phyloP scores from a whole-genome alignment of 2,113 vertebrate genomes.

The Nothoprocta perdicaria region DNA sequence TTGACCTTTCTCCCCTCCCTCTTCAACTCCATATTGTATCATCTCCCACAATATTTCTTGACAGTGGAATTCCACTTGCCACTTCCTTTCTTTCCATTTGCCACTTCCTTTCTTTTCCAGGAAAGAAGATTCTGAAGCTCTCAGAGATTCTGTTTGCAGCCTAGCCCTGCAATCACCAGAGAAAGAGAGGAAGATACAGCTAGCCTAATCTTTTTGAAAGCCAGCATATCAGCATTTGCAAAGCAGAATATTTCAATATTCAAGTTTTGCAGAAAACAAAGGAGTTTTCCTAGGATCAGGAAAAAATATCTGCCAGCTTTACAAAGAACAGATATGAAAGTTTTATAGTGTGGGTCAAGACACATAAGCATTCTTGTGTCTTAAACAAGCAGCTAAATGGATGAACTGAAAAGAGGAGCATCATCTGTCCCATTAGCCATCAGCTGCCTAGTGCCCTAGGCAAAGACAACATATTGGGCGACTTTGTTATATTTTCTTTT shows the following conservation, averaged over 20 bases:
- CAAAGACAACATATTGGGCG: slow-evolving; percentile 65
- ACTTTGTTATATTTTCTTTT: slow-evolving; percentile 71
- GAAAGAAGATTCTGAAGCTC: not conserved
- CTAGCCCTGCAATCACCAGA: fast-evolving
- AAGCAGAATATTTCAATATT: not conserved
- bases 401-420: slow-evolving; percentile 61
- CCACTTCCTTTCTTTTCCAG: not conserved
- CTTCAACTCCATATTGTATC: not conserved
- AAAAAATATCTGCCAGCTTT: not conserved
- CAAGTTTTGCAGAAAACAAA: not conserved
- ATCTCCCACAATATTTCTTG: not conserved
- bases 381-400: slow-evolving; percentile 71
- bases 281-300: not conserved
- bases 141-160: not conserved
- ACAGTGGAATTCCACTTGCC: not conserved
- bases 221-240: not conserved
- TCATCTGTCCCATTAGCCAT: slow-evolving; percentile 68
- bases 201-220: not conserved
- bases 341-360: slow-evolving; percentile 45
- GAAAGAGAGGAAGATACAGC: not conserved
- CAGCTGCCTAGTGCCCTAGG: slow-evolving; percentile 64
- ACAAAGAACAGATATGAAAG: not conserved
- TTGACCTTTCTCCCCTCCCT: not conserved
- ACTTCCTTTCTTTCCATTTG: not conserved
- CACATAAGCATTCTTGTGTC: slow-evolving; percentile 24